Base-by-base conservation (phyloP, 2,797 vertebrate species). In the Vespertilio murinus region DNA sequence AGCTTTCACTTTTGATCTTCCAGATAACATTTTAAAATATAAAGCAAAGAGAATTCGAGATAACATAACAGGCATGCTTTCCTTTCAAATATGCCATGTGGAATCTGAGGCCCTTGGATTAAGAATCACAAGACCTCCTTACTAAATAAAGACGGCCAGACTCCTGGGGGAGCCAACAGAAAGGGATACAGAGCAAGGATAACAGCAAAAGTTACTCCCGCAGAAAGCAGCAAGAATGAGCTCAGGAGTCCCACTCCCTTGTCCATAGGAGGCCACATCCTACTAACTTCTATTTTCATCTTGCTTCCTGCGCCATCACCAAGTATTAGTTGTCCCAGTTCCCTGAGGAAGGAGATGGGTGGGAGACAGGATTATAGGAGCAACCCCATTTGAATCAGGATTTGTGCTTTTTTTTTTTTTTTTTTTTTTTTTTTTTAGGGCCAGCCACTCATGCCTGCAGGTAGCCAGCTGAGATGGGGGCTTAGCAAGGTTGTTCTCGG, bases 1-100 rank as follows among this genome's bases (percentile, higher is more conserved):
- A 65, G 42, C 70, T 92, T 71, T 93, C 45, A 84, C 85, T 93
- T 89, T 77, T 89, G 80, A 96, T 89, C 88, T 56, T 61, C 61
- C n/a, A 94, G 84, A 65, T 47, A 84, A 70, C 30, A 18, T 91
- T 92, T 54, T 61, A 49, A 87, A 81, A 78, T 23, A 52, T 35
- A 94, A 81, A 56, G 40, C 40, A 61, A 79, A 81, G 81, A 65
- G n/a, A 88, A 93, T 61, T 64, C 78, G 81, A 81, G 56, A 86
- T 74, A 79, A 74, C 3, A 86, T 74, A 79, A 74, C 3, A 8
- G 23, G 25, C 56, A 42, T 65, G 5, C 81, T 88, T 28, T 93
- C 67, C n/a, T 81, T 89, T 88, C 20, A 71, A 87, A 94, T 25
- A 74, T 20, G 20, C 77, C 85, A 54, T 77, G 28, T 59, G 79